Evolutionary conservation across 2,113 vertebrate genomes (phyloP).

Genomic region (Lophochroa leadbeateri): DNA sequence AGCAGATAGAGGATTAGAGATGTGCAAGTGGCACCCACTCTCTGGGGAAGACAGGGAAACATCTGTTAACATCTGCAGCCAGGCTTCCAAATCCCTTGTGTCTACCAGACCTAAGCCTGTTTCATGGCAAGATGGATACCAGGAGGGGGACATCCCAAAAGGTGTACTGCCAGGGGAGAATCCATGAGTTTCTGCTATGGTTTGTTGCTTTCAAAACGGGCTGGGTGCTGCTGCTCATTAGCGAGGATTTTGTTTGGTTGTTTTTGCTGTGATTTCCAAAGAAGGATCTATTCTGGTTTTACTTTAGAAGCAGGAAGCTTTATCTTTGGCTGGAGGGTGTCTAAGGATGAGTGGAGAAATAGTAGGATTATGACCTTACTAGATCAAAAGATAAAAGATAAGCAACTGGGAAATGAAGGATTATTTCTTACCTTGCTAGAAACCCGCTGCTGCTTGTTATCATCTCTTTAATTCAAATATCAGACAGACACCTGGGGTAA

Average conservation of each 20-base stretch:
- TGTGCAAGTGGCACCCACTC: background rate
- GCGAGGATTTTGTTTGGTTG: background rate
- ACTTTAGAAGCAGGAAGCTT: background rate
- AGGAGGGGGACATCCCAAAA: background rate
- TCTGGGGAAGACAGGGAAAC: background rate
- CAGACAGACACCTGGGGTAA: background rate
- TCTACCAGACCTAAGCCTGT: background rate
- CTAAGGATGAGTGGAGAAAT: background rate
- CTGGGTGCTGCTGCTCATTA: background rate
- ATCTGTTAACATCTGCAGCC: background rate
- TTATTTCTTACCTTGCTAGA: conserved; percentile 2
- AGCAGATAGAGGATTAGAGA: background rate
- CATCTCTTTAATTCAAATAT: conserved; percentile 14
- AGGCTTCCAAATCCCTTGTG: background rate
- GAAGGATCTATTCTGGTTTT: background rate
- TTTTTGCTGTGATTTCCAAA: background rate
- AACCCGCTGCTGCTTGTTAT: background rate
- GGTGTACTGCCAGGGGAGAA: background rate
- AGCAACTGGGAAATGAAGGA: background rate
- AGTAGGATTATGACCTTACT: background rate
- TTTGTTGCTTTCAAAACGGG: background rate
- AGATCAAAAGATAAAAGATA: background rate
- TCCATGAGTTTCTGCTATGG: rapidly evolving
- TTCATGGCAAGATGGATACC: background rate
- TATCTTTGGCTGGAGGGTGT: background rate